Evolutionary conservation across 2,113 vertebrate species (phyloP).

Genomic region (Microcebus ravelobensis): DNA sequence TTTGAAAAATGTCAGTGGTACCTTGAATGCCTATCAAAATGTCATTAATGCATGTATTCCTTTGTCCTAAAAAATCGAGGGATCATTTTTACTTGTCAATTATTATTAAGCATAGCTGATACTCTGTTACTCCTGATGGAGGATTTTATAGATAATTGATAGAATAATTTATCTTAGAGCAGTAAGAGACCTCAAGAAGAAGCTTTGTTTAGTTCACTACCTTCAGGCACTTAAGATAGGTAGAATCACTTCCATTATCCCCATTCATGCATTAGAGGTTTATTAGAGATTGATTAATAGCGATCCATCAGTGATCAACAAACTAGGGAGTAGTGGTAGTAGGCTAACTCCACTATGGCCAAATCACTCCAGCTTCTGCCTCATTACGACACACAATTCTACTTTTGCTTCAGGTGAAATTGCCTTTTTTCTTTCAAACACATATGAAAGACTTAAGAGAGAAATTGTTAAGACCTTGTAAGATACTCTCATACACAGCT

Average conservation of each 20-base stretch:
- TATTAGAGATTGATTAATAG: background rate
- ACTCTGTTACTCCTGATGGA: background rate
- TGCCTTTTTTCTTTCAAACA: constrained; percentile 12
- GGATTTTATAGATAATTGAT: constrained; percentile 23
- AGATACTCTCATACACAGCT: background rate
- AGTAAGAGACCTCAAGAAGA: background rate
- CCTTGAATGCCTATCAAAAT: background rate
- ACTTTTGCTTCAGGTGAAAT: background rate
- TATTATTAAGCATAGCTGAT: constrained; percentile 19
- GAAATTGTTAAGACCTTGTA: background rate
- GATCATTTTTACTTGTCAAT: background rate
- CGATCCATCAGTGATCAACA: background rate
- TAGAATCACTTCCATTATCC: background rate
- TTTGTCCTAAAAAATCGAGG: background rate
- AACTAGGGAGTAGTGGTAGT: background rate
- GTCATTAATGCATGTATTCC: constrained; percentile 19
- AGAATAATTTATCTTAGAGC: background rate
- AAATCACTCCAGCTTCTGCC: background rate
- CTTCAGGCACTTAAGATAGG: background rate
- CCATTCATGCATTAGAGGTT: background rate
- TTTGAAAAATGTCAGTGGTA: background rate
- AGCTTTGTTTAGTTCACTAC: background rate
- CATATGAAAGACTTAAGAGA: background rate
- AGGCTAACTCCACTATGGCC: background rate
- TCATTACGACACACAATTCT: background rate